phyloP scores from a whole-genome alignment of 2,113 vertebrate genomes.

The Dicentrarchus labrax region DNA sequence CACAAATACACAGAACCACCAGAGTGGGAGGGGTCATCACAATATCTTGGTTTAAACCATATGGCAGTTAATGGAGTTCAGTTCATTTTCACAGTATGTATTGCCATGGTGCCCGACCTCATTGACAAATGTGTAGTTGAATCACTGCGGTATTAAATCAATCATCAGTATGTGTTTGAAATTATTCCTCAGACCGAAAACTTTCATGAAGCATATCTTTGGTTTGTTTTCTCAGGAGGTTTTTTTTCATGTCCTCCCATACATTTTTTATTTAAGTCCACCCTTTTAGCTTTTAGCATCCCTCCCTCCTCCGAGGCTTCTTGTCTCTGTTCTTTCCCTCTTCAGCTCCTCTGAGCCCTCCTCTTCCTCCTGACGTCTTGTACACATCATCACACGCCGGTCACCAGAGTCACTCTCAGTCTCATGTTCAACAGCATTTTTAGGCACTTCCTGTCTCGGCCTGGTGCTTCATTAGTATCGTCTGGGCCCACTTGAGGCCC shows the following conservation, averaged over 20 bases:
- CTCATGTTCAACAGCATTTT: constrained; percentile 20
- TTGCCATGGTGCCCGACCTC: not conserved
- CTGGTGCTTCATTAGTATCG: constrained; percentile 21
- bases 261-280: not conserved
- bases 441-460: constrained; percentile 15
- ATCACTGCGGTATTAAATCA: not conserved
- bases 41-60: not conserved
- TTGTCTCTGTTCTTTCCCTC: not conserved
- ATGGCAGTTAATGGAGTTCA: not conserved
- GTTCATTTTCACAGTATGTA: not conserved
- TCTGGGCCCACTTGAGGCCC: constrained; percentile 46
- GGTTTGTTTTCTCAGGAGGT: constrained; percentile 15
- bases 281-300: not conserved
- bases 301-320: not conserved
- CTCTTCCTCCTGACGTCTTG: not conserved
- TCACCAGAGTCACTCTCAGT: constrained; percentile 12
- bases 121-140: not conserved
- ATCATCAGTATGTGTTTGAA: not conserved
- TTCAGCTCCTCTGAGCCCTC: constrained; percentile 46
- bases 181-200: not conserved
- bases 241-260: constrained; percentile 8
- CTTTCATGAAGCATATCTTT: not conserved
- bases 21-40: too few relatives aligned
- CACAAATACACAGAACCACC: too few relatives aligned
- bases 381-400: not conserved